phyloP scores from a whole-genome alignment of 64 coral and sea anemone genomes.

The Stichodactyla helianthus region DNA sequence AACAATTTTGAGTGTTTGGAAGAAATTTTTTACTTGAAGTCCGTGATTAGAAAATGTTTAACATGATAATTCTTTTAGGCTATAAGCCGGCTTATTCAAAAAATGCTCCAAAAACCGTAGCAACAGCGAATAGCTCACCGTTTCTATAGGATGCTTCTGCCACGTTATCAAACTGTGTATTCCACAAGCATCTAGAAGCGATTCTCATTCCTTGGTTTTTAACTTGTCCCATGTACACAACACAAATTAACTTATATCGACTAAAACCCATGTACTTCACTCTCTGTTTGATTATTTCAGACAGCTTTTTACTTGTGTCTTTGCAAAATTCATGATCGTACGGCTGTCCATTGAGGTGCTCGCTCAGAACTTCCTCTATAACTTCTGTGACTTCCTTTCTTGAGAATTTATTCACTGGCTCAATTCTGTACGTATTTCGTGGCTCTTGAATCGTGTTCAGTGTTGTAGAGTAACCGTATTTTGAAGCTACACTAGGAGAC shows the following conservation, averaged over 20 bases:
- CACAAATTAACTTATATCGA: constrained; percentile 75
- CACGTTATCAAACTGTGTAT: constrained; percentile 64
- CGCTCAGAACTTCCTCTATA: constrained; percentile 62
- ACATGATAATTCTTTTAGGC: not conserved
- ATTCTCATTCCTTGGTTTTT: constrained; percentile 80
- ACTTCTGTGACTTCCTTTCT: constrained; percentile 63
- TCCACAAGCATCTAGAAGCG: constrained; percentile 70
- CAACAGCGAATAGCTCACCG: constrained; percentile 66
- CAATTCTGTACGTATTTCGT: constrained; percentile 52
- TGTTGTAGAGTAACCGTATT: constrained; percentile 12
- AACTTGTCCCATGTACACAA: constrained; percentile 78
- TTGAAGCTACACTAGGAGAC: constrained; percentile 53
- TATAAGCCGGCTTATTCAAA: constrained; percentile 38
- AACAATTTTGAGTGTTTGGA: too few relatives aligned
- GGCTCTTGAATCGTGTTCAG: constrained; percentile 5
- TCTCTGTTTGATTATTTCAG: constrained; percentile 74
- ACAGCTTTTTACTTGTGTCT: constrained; percentile 64
- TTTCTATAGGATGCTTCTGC: constrained; percentile 62
- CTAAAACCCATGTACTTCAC: constrained; percentile 72
- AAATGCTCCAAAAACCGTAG: constrained; percentile 79
- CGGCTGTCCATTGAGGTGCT: constrained; percentile 42
- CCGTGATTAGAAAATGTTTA: not conserved
- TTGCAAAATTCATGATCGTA: constrained; percentile 72
- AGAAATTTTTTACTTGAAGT: not conserved
- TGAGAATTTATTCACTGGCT: constrained; percentile 55